phyloP scores from a whole-genome alignment of 2,113 vertebrate genomes.

The Fulmarus glacialis region DNA sequence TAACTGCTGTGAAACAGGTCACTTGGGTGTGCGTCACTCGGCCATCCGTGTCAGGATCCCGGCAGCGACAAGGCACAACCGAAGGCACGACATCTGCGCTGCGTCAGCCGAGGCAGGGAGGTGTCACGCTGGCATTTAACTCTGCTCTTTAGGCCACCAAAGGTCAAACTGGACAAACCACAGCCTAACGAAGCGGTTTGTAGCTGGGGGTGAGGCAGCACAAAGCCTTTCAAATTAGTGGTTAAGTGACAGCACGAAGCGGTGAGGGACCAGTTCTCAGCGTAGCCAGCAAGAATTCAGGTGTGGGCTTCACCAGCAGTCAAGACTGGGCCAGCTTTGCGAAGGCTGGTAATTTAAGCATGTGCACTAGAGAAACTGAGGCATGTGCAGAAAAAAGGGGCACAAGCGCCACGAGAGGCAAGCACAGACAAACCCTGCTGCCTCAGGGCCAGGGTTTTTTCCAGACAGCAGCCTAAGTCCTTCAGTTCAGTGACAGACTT shows the following conservation, averaged over 20 bases:
- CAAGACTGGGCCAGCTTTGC: background rate
- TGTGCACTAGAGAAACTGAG: background rate
- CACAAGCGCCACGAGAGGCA: rapidly evolving
- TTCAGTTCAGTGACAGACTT: background rate
- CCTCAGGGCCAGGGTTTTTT: background rate
- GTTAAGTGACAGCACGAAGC: background rate
- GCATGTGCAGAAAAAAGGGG: background rate
- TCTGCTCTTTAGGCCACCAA: constrained; percentile 24
- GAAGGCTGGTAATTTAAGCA: background rate
- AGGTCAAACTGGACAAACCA: constrained; percentile 60
- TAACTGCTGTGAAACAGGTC: background rate
- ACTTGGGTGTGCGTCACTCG: rapidly evolving
- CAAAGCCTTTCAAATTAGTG: constrained; percentile 27
- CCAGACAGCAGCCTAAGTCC: background rate
- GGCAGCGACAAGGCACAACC: background rate
- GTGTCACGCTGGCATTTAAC: constrained; percentile 68
- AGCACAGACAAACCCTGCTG: background rate
- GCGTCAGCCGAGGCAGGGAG: constrained; percentile 15
- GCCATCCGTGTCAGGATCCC: background rate
- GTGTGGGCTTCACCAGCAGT: background rate
- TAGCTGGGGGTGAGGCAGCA: constrained; percentile 30
- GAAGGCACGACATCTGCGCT: constrained; percentile 49
- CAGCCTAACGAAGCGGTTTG: constrained; percentile 23
- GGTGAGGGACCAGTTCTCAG: background rate
- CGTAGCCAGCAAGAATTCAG: rapidly evolving